These are phyloP conservation scores for Tachysurus vachellii DNA, from an alignment of 2,113 vertebrate genomes.

Conservation along the genomic window DNA sequence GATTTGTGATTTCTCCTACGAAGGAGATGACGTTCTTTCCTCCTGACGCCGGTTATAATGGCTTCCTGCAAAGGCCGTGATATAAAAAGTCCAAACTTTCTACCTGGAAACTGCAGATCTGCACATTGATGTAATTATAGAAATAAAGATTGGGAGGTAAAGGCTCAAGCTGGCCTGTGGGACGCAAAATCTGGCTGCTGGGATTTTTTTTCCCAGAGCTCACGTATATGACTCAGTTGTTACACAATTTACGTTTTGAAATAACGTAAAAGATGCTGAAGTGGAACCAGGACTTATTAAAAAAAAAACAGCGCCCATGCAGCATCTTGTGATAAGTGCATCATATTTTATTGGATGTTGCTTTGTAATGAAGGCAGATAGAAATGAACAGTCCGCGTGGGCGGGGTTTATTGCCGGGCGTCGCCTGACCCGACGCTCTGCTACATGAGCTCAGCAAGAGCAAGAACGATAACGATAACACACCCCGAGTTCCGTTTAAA, in stretches of 20 bases:
- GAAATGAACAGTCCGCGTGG: too few species aligned
- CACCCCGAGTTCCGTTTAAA: neutral
- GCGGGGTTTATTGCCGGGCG: neutral
- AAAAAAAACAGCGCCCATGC: neutral
- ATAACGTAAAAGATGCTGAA: neutral
- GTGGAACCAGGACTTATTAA: neutral
- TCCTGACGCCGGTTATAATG: conserved; percentile 9
- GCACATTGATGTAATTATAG: conserved; percentile 58
- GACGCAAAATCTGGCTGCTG: neutral
- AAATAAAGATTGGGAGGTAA: conserved; percentile 41
- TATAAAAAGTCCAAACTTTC: conserved; percentile 50
- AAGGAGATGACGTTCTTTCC: conserved; percentile 46
- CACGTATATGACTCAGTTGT: neutral
- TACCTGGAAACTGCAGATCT: conserved; percentile 56
- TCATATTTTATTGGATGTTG: neutral
- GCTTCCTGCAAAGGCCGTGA: conserved; percentile 30
- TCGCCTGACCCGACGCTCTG: neutral
- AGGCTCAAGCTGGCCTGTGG: conserved; percentile 1
- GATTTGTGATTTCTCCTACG: conserved; percentile 53
- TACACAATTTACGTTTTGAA: neutral
- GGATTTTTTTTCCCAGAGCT: neutral
- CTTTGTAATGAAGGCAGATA: neutral
- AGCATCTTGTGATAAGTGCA: neutral
- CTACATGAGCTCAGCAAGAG: neutral
- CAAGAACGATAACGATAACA: neutral